A percentile compares a stretch with the other conserved stretches of the same genome.
phyloP scores from a whole-genome alignment of 1,140 invertebrate species.

The Trichogramma pretiosum region DNA sequence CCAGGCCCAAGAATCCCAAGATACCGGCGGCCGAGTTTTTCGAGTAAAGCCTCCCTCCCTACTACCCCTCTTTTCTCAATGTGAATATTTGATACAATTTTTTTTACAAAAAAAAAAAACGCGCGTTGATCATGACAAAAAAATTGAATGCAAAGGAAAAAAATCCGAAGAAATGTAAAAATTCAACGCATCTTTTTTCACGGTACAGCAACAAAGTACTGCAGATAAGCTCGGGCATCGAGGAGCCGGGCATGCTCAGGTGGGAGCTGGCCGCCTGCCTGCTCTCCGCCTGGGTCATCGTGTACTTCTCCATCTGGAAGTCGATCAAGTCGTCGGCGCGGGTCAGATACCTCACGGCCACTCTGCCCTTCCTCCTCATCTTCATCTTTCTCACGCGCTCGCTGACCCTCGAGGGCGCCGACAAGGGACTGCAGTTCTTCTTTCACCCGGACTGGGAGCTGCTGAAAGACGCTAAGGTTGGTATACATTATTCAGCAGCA shows the following conservation, averaged over 20 bases:
- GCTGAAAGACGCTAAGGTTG: constrained; percentile 69
- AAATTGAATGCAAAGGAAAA: too few species aligned
- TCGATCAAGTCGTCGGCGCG: constrained; percentile 75
- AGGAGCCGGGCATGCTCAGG: constrained; percentile 68
- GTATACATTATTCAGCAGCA: background rate
- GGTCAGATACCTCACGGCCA: constrained; percentile 79
- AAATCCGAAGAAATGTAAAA: too few species aligned
- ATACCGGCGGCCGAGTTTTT: constrained; percentile 79
- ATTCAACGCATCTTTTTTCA: constrained; percentile 18
- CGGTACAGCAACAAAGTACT: constrained; percentile 69
- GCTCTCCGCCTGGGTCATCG: constrained; percentile 78
- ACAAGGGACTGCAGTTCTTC: constrained; percentile 71
- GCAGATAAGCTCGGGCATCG: constrained; percentile 71
- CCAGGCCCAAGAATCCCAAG: constrained; percentile 53
- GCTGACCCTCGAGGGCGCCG: constrained; percentile 71
- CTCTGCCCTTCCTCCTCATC: constrained; percentile 73
- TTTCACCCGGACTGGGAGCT: constrained; percentile 81
- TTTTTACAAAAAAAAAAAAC: too few species aligned
- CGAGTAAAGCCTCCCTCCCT: constrained; percentile 52
- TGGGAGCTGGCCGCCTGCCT: constrained; percentile 82
- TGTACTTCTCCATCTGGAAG: constrained; percentile 90
- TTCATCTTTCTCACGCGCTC: constrained; percentile 71
- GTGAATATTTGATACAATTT: too few species aligned
- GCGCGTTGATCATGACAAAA: too few species aligned
- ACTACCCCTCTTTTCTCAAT: background rate